phyloP scores from a whole-genome alignment of 1,140 invertebrate species.

The Euura lappo region DNA sequence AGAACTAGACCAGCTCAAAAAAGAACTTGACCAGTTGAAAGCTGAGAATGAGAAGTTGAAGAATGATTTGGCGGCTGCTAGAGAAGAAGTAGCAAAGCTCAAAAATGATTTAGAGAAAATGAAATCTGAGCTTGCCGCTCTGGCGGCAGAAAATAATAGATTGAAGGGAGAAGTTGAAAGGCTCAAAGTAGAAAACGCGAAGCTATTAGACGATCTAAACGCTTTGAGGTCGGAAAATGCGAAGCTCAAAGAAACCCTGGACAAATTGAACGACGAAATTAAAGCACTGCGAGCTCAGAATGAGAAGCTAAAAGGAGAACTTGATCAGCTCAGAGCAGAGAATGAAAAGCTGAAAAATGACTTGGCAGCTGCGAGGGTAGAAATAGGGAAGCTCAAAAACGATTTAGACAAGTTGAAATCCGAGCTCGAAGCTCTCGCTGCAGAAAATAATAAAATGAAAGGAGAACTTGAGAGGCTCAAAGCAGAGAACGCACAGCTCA shows the following conservation, averaged over 20 bases:
- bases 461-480: slow-evolving; percentile 19
- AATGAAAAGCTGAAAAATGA: too few species aligned
- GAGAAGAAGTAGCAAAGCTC: slow-evolving; percentile 17
- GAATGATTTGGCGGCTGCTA: slow-evolving; percentile 12
- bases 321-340: slow-evolving; percentile 18
- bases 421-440: slow-evolving; percentile 23
- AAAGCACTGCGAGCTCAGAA: slow-evolving; percentile 24
- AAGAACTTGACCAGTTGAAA: slow-evolving; percentile 10
- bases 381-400: slow-evolving; percentile 16
- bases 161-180: slow-evolving; percentile 12
- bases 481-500: slow-evolving; percentile 21
- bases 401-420: slow-evolving; percentile 21
- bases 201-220: slow-evolving; percentile 7
- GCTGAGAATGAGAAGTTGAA: slow-evolving; percentile 12
- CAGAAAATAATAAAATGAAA: slow-evolving; percentile 18
- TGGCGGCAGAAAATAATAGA: slow-evolving; percentile 23
- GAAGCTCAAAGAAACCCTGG: slow-evolving; percentile 23
- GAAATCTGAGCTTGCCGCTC: slow-evolving; percentile 19
- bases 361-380: neutral
- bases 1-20: neutral
- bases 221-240: slow-evolving; percentile 17
- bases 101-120: slow-evolving; percentile 22
- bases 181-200: slow-evolving; percentile 12
- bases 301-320: slow-evolving; percentile 11
- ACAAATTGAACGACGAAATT: slow-evolving; percentile 27